phyloP scores from a whole-genome alignment of 2,113 vertebrate genomes.

The Scytalopus superciliaris region DNA sequence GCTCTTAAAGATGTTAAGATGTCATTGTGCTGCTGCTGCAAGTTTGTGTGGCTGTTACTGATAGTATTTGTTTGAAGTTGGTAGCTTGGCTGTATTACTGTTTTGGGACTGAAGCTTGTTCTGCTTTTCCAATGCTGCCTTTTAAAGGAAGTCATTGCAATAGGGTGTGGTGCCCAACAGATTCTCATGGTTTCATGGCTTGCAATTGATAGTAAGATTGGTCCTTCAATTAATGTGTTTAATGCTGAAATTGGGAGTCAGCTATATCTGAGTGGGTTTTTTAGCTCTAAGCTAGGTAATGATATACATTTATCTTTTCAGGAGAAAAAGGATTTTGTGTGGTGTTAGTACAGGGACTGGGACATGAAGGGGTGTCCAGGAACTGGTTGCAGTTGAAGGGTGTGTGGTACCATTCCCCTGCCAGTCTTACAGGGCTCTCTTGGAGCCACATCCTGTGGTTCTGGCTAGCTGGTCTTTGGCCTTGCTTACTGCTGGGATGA shows the following conservation, averaged over 20 bases:
- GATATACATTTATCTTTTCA: background rate
- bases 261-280: background rate
- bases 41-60: background rate
- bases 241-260: background rate
- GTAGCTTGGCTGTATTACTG: background rate
- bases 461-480: background rate
- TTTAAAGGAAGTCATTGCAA: background rate
- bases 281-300: background rate
- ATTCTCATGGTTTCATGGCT: background rate
- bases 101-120: background rate
- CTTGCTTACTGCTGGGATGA: background rate
- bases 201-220: background rate
- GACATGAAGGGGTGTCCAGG: background rate
- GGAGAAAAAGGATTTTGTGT: background rate
- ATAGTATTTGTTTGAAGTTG: background rate
- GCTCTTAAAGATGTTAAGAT: background rate
- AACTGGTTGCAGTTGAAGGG: background rate
- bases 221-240: background rate
- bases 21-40: background rate
- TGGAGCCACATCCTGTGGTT: background rate
- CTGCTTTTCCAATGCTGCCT: background rate
- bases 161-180: background rate
- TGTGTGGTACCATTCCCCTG: background rate
- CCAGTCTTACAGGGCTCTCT: background rate
- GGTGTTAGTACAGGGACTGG: background rate